A percentile compares a stretch with the other conserved stretches of the same genome.
phyloP scores from a whole-genome alignment of 1,140 invertebrate species.

The Bombus pascuorum region DNA sequence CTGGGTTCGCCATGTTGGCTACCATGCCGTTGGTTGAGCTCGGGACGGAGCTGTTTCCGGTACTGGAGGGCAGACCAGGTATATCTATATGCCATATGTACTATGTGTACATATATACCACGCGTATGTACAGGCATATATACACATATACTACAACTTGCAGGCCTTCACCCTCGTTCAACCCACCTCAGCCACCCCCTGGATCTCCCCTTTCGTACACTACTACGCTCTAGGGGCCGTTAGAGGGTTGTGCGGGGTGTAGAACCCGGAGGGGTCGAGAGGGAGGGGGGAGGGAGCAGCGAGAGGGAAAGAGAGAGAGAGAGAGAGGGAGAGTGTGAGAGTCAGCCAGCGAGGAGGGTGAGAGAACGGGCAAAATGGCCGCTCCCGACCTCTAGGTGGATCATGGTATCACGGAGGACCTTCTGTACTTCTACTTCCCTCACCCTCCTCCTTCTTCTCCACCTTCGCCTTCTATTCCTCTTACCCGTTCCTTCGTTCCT shows the following conservation, averaged over 20 bases:
- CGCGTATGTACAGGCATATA: constrained; percentile 24
- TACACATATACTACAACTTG: constrained; percentile 59
- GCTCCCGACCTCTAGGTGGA: constrained; percentile 74
- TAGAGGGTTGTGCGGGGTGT: constrained; percentile 61
- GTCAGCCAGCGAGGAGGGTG: constrained; percentile 41
- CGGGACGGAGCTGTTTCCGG: constrained; percentile 79
- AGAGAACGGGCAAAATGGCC: constrained; percentile 75
- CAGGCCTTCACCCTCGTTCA: constrained; percentile 76
- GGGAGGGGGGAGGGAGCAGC: not conserved
- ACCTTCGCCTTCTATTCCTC: not conserved
- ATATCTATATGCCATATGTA: constrained; percentile 74
- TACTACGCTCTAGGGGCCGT: constrained; percentile 66
- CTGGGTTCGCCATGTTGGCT: constrained; percentile 79
- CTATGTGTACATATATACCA: constrained; percentile 23
- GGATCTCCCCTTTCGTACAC: constrained; percentile 60
- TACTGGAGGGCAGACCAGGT: constrained; percentile 77
- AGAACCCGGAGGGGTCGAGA: constrained; percentile 36
- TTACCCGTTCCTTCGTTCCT: constrained; percentile 3
- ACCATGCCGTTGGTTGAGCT: constrained; percentile 76
- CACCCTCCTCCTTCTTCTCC: not conserved
- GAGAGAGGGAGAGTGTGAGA: constrained; percentile 27
- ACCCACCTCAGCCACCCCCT: constrained; percentile 66
- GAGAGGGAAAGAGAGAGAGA: not conserved
- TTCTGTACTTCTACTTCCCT: constrained; percentile 54
- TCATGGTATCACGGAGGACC: constrained; percentile 73